Conservation (phyloP, 2,888 invertebrate species). For the Lumbricus terrestris region DNA sequence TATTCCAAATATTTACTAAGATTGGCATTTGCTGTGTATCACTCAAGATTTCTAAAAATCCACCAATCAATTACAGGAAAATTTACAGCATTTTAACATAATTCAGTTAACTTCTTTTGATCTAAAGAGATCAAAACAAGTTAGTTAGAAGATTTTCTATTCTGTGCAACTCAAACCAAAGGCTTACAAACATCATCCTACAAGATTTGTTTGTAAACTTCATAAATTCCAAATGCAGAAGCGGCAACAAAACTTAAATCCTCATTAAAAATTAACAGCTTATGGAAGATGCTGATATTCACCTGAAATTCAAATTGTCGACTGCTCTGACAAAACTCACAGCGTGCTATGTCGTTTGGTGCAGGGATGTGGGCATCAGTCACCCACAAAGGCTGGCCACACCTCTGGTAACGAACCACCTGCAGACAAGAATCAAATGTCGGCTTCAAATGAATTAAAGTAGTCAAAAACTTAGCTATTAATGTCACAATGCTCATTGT, state of each 20-base stretch:
- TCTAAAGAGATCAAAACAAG: too few relatives aligned
- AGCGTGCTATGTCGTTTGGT: conserved; percentile 67
- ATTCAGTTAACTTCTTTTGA: background rate
- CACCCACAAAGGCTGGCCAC: conserved; percentile 81
- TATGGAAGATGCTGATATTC: background rate
- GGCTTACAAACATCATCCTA: background rate
- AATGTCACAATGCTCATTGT: background rate
- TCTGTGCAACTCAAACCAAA: background rate
- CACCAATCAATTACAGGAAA: too few relatives aligned
- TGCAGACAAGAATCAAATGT: conserved; percentile 16
- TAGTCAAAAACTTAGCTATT: background rate
- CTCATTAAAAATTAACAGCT: background rate
- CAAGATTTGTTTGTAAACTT: background rate
- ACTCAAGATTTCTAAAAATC: background rate
- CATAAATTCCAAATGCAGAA: background rate
- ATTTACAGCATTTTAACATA: background rate
- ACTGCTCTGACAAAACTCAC: conserved; percentile 70
- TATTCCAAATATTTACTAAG: too few relatives aligned
- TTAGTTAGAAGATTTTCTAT: too few relatives aligned
- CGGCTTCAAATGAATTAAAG: background rate
- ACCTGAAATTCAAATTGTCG: conserved; percentile 78
- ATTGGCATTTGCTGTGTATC: too few relatives aligned
- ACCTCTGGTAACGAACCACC: conserved; percentile 74
- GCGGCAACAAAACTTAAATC: background rate
- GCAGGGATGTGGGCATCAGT: conserved; percentile 65